Percentiles rank a stretch among this genome's conserved stretches.
Evolutionary conservation across 2,888 invertebrate species (phyloP).

Genomic region (Cephus pygmeus): DNA sequence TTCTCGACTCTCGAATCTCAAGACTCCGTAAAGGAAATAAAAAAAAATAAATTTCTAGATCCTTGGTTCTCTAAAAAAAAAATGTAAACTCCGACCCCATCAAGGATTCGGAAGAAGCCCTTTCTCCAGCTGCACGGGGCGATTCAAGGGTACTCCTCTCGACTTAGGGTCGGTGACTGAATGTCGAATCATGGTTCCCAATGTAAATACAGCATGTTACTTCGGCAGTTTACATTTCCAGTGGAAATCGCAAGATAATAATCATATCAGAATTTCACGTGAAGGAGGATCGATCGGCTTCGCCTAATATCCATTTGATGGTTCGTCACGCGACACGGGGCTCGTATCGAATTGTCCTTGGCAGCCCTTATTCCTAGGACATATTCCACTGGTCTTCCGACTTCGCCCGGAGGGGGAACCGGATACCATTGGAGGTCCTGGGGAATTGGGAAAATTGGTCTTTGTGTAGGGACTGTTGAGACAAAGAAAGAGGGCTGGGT

Average conservation of each 20-base stretch:
- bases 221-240: too few species aligned
- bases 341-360: background rate
- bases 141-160: background rate
- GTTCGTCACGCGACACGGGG: background rate
- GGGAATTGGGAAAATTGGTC: background rate
- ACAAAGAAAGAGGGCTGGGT: background rate
- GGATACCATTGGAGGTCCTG: background rate
- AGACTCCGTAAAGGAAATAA: background rate
- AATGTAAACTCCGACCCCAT: background rate
- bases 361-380: background rate
- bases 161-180: background rate
- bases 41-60: background rate
- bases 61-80: background rate
- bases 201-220: background rate
- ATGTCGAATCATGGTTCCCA: background rate
- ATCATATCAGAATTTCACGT: background rate
- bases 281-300: background rate
- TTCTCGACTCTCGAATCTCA: background rate
- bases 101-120: background rate
- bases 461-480: background rate
- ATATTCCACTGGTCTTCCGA: background rate
- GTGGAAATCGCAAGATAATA: background rate
- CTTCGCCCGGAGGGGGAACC: background rate
- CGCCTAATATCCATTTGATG: background rate
- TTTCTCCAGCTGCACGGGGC: background rate